Conservation (phyloP, 1,140 invertebrate genomes). For the Triops longicaudatus region DNA sequence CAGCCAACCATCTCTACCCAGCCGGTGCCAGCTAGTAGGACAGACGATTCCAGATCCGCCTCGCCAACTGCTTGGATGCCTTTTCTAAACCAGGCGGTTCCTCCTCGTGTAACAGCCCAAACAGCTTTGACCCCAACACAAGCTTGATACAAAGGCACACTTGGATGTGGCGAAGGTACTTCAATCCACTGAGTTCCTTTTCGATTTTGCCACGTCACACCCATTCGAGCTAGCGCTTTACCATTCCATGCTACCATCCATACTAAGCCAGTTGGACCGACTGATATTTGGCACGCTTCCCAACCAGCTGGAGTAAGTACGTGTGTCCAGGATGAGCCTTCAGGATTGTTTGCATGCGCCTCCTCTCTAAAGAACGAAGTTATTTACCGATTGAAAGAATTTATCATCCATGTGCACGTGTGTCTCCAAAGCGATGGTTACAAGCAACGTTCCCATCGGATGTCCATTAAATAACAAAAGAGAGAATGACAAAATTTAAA, state of each 20-base stretch:
- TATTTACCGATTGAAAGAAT: no score
- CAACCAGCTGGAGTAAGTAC: conserved; percentile 20
- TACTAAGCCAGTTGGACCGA: conserved; percentile 5
- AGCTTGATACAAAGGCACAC: conserved; percentile 60
- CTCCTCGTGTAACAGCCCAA: conserved; percentile 76
- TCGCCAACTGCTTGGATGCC: conserved; percentile 62
- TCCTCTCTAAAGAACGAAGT: neutral
- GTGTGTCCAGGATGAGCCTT: conserved; percentile 19
- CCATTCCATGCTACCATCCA: conserved; percentile 26
- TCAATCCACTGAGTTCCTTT: conserved; percentile 54
- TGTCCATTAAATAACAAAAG: no score
- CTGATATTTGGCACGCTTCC: conserved; percentile 23
- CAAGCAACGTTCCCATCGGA: no score
- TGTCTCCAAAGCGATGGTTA: no score
- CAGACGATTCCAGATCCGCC: conserved; percentile 40
- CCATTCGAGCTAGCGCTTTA: neutral
- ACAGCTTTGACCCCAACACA: conserved; percentile 75
- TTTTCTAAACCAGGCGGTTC: conserved; percentile 80
- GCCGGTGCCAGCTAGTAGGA: conserved; percentile 50
- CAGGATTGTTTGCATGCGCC: conserved; percentile 5
- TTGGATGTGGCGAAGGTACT: conserved; percentile 60
- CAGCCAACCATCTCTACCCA: conserved; percentile 60
- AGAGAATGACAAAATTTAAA: no score
- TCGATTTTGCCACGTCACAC: conserved; percentile 23
- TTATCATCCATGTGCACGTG: no score